These are phyloP conservation scores for Corella eumyota DNA, from an alignment of 23 tunicate genomes.

Conservation along the genomic window DNA sequence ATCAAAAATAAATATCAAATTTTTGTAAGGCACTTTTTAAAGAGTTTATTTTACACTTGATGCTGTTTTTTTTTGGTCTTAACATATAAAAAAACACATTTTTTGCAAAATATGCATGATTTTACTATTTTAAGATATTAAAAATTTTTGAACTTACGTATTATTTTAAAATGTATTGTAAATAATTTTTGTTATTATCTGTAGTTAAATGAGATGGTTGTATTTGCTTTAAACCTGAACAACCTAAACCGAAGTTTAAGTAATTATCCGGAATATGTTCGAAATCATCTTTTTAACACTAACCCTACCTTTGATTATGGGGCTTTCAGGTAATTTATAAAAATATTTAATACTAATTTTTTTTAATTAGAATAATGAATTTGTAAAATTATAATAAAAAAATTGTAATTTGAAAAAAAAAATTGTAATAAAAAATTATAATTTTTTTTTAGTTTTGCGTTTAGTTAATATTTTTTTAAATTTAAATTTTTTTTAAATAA, in stretches of 20 bases:
- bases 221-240: constrained; percentile 57
- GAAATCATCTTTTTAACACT: constrained; percentile 84
- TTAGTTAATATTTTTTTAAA: background rate
- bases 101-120: too few relatives aligned
- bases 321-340: constrained; percentile 65
- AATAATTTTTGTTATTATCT: too few relatives aligned
- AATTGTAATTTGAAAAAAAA: too few relatives aligned
- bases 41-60: too few relatives aligned
- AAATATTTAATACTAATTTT: background rate
- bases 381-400: background rate
- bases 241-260: constrained; percentile 28
- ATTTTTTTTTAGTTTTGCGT: background rate
- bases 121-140: too few relatives aligned
- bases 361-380: background rate
- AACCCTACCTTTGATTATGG: constrained; percentile 94
- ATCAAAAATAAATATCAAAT: too few relatives aligned
- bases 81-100: too few relatives aligned
- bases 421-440: background rate
- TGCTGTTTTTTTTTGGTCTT: too few relatives aligned
- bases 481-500: background rate
- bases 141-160: too few relatives aligned
- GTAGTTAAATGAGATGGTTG: constrained; percentile 63
- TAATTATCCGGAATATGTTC: constrained; percentile 84
- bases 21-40: too few relatives aligned
- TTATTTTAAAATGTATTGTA: too few relatives aligned